A percentile compares a stretch with the other conserved stretches of the same genome.
phyloP scores from a whole-genome alignment of 2,113 vertebrate species.

The Rhinoderma darwinii region DNA sequence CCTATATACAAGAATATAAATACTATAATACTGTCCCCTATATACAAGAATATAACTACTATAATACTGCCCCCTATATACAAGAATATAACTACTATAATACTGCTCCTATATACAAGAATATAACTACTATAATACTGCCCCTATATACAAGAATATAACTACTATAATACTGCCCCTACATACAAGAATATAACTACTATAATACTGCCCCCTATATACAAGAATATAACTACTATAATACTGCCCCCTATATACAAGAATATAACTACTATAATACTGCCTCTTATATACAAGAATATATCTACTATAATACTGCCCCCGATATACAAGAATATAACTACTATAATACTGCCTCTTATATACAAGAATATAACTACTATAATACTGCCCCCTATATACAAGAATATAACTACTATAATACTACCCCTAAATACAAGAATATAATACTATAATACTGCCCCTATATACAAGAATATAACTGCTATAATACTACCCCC shows the following conservation, averaged over 20 bases:
- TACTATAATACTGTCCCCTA: background rate
- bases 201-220: background rate
- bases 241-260: no score
- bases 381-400: no score
- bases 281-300: background rate
- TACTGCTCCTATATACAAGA: no score
- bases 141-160: background rate
- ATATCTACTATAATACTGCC: no score
- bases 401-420: background rate
- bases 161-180: no score
- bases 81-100: no score
- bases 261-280: background rate
- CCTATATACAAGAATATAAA: background rate
- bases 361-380: constrained; percentile 5
- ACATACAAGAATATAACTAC: background rate
- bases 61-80: no score
- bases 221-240: constrained; percentile 5
- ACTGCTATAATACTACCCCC: background rate
- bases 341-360: background rate
- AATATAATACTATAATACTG: constrained; percentile 22
- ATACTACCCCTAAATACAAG: background rate
- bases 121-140: background rate
- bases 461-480: constrained; percentile 1
- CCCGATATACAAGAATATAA: background rate
- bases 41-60: constrained; percentile 5